Percentiles rank a stretch among this genome's conserved stretches.
These are phyloP conservation scores for Harpagifer antarcticus DNA, from an alignment of 2,797 vertebrate species.

Conservation along the genomic window DNA sequence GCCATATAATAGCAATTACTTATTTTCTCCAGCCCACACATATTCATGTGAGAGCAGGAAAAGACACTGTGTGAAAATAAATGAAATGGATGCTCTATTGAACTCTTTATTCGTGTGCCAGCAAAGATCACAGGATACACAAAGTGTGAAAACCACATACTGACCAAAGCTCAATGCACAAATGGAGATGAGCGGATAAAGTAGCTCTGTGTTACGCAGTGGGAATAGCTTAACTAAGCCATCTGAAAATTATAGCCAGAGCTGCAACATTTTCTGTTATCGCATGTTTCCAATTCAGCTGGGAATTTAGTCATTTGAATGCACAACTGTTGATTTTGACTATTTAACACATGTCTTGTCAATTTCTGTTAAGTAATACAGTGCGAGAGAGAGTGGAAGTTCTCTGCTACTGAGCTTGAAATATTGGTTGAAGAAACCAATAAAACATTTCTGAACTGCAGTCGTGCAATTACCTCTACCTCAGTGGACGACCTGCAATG, in stretches of 20 bases:
- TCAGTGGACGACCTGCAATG: slow-evolving; percentile 9
- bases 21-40: not conserved
- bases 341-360: slow-evolving; percentile 15
- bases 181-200: slow-evolving; percentile 45
- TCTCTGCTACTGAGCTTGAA: slow-evolving; percentile 18
- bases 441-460: slow-evolving; percentile 30
- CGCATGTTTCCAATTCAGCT: slow-evolving; percentile 29
- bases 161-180: slow-evolving; percentile 31
- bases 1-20: too few relatives aligned
- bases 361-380: slow-evolving; percentile 28
- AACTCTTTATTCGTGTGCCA: slow-evolving; percentile 43
- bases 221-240: slow-evolving; percentile 31
- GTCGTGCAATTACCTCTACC: slow-evolving; percentile 9
- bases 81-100: slow-evolving; percentile 36
- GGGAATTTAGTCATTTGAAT: slow-evolving; percentile 32
- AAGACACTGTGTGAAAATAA: slow-evolving; percentile 41
- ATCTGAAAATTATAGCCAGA: slow-evolving; percentile 30
- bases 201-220: slow-evolving; percentile 14
- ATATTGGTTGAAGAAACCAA: slow-evolving; percentile 32
- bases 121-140: slow-evolving; percentile 20
- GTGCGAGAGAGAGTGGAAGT: slow-evolving; percentile 7
- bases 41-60: slow-evolving; percentile 4
- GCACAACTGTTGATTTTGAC: slow-evolving; percentile 25
- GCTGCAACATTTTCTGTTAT: not conserved
- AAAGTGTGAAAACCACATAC: slow-evolving; percentile 25